These are phyloP conservation scores for Pogoniulus pusillus DNA, from an alignment of 2,797 vertebrate genomes.

Conservation along the genomic window DNA sequence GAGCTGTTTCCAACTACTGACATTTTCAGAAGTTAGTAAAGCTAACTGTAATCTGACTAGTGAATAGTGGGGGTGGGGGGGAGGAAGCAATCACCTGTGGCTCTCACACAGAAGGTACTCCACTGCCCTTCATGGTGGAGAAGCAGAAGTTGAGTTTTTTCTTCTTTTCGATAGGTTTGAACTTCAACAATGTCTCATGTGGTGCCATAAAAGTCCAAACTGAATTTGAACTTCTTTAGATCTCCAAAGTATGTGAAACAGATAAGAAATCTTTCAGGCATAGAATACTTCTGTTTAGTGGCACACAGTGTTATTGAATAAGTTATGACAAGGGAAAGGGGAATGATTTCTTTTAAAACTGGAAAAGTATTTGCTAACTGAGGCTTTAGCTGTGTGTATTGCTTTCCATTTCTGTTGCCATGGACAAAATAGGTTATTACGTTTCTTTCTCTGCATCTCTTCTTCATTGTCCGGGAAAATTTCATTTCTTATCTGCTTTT, in stretches of 20 bases:
- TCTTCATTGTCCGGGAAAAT: neutral
- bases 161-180: neutral
- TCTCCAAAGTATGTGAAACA: neutral
- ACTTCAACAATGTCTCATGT: neutral
- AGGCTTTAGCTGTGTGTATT: neutral
- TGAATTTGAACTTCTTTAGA: constrained; percentile 28
- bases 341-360: neutral
- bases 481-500: neutral
- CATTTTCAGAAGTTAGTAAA: neutral
- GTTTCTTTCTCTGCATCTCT: neutral
- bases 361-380: neutral
- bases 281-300: neutral
- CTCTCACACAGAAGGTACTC: neutral
- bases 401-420: neutral
- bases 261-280: neutral
- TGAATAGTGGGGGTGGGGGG: neutral
- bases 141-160: neutral
- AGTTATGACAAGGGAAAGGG: neutral
- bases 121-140: neutral
- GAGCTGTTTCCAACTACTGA: neutral
- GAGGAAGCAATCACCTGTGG: neutral
- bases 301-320: neutral
- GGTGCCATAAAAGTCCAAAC: neutral
- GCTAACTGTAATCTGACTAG: neutral
- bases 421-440: neutral